These are phyloP conservation scores for Gopherus evgoodei DNA, from an alignment of 2,113 vertebrate species.

Conservation along the genomic window DNA sequence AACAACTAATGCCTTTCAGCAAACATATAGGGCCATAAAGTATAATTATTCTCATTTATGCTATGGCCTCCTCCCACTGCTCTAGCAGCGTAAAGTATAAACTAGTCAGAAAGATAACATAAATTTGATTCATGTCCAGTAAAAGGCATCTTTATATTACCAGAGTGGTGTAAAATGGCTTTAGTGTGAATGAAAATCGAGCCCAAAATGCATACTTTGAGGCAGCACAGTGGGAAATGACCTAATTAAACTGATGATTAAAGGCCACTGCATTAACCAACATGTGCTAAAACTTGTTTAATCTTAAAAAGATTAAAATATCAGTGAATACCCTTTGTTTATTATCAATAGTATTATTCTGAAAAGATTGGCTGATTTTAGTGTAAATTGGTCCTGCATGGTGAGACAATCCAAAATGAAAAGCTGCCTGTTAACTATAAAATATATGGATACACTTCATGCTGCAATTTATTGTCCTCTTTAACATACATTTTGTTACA, in stretches of 20 bases:
- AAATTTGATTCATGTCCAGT: neutral
- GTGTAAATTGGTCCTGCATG: neutral
- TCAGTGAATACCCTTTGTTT: slow-evolving; percentile 6
- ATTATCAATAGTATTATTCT: slow-evolving; percentile 19
- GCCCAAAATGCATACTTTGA: neutral
- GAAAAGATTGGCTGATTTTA: neutral
- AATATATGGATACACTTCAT: neutral
- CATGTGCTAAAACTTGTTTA: slow-evolving; percentile 25
- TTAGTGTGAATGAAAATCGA: neutral
- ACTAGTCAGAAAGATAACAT: neutral
- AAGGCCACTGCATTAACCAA: slow-evolving; percentile 11
- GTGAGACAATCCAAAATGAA: neutral
- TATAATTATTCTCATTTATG: neutral
- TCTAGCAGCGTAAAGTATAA: neutral
- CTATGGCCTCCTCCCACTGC: neutral
- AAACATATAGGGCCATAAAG: neutral
- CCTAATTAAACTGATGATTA: slow-evolving; percentile 23
- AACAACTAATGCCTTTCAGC: neutral
- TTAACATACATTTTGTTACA: neutral
- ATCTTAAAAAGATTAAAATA: slow-evolving; percentile 18
- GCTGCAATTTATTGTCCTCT: neutral
- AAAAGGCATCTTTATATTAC: neutral
- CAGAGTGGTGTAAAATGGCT: neutral
- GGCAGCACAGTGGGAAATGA: neutral
- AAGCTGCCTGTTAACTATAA: neutral